Evolutionary conservation across 2,888 invertebrate genomes (phyloP).

Genomic region (Ommatoiulus sabulosus): DNA sequence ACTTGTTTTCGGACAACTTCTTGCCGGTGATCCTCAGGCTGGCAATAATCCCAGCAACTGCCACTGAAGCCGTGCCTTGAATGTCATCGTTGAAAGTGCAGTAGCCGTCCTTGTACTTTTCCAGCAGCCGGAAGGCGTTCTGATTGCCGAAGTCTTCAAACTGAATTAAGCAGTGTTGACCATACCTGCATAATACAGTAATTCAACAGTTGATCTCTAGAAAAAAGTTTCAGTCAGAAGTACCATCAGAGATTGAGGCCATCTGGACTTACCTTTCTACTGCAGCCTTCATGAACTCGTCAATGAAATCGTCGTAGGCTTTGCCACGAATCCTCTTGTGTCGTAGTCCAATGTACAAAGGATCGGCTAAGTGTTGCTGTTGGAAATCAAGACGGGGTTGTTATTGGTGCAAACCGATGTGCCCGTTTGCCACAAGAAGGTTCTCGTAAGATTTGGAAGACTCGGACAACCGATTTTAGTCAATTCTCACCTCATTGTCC

Average conservation of each 20-base stretch:
- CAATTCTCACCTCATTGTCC: conserved; percentile 78
- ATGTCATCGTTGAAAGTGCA: conserved; percentile 99
- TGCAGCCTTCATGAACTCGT: conserved; percentile 96
- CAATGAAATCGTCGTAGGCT: conserved; percentile 91
- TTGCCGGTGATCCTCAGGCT: conserved; percentile 86
- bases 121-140: conserved; percentile 94
- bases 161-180: conserved; percentile 73
- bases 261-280: conserved; percentile 71
- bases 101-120: conserved; percentile 86
- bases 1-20: conserved; percentile 82
- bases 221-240: background rate
- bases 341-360: conserved; percentile 92
- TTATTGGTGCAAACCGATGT: background rate
- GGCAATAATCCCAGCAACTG: conserved; percentile 92
- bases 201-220: background rate
- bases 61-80: conserved; percentile 92
- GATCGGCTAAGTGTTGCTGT: conserved; percentile 81
- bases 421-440: background rate
- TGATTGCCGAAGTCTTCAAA: conserved; percentile 99
- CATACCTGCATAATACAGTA: conserved; percentile 67
- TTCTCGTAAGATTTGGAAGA: no score
- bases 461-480: background rate
- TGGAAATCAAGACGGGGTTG: background rate
- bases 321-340: conserved; percentile 85
- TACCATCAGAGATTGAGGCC: background rate